Evolutionary conservation across 2,888 invertebrate species (phyloP), one percentile per base, ranked within the genome.

Genomic region (Acrocera orbiculus): DNA sequence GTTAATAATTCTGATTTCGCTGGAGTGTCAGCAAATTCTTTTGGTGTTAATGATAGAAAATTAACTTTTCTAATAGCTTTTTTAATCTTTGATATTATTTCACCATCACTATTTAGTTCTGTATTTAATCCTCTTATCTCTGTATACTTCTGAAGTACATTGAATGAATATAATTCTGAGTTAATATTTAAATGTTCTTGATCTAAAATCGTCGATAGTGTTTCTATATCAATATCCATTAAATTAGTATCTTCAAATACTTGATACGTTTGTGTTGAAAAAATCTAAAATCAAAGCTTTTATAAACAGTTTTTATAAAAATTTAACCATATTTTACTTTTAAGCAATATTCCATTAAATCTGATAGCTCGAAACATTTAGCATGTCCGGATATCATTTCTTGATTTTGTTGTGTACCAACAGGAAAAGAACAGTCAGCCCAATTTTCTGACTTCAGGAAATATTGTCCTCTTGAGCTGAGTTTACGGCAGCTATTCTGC

Each of bases 21-120:
- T 1, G 83, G 81, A 0, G 81, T 80, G 47, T 79, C 78, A 1
- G 85, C 82, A 54, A 86, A 85, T 60, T 83, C 77, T 51, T 80
- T 74, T 1, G 83, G 78, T 0, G 73, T 73, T 43, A 86, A 61
- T 0, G 80, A 81, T 9, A 85, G 64, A 58, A 85, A 85, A 16
- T 83, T 68, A 39, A 86, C 75, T 58, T 82, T 79, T 49, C 72
- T 73, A 2, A 83, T 63, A 0, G 76, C 76, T 45, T 73, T 69
- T 3, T 77, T 63, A 36, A 76, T 61, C 13, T 68, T 46, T 5
- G 47, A 46, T 27, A 43, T 38, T 2, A 44, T 38, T 26, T 45
- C 47, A 1, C 46, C 44, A 32, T 47, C 45, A 16, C 26, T 19
- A 13, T 13, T 15, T 22, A 19, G 31, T 25, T 23, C 28, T 5